Base-by-base conservation (phyloP, 2,888 invertebrate species). In the Eucriotettix oculatus region DNA sequence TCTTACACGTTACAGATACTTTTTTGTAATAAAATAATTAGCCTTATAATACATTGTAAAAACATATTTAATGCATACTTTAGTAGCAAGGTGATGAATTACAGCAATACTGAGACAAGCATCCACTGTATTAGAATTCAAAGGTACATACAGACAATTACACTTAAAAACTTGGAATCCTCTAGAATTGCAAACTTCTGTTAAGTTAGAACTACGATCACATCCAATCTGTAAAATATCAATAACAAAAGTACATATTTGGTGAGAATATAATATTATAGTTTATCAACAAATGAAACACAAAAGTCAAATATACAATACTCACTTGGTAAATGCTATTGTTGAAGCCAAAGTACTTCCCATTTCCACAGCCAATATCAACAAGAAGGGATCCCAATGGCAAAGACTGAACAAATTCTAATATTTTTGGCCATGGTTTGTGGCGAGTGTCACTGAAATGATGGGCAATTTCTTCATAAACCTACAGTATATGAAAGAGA, bases 321-420 rank as follows among this genome's bases (percentile, higher is more conserved):
- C 69, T 69, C 71, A 87, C 86, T 76, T 85, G 81, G 66, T 79
- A 74, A 58, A 84, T 76, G 64, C 79, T 74, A 44, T 71, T 68
- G 64, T 83, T 81, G 2, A 74, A 70, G 58, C 82, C 79, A 60
- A 99, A 79, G 74, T 99, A 98, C 79, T 99, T 99, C 52, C 98
- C 99, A 77, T 99, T 99, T 11, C 99, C 99, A 73, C 97, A 96
- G 10, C 99, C 99, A 48, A 97, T 82, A 74, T 99, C 99, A 9
- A 95, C 70, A 14, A 98, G 71, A 11, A 94, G 70, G 1, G 87
- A 82, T 0, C 88, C 90, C 0, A 72, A 61, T 0, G 80, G 71
- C 64, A 92, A 81, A 9, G 75, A 76, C 16, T 79, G 72, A 42
- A 94, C 75, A 75, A 98, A 99, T 65, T 85, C 76, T 1, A 82